Percentiles rank a stretch among this genome's conserved stretches.
Evolutionary conservation across 2,797 vertebrate genomes (phyloP).

Genomic region (Diplodus sargus): DNA sequence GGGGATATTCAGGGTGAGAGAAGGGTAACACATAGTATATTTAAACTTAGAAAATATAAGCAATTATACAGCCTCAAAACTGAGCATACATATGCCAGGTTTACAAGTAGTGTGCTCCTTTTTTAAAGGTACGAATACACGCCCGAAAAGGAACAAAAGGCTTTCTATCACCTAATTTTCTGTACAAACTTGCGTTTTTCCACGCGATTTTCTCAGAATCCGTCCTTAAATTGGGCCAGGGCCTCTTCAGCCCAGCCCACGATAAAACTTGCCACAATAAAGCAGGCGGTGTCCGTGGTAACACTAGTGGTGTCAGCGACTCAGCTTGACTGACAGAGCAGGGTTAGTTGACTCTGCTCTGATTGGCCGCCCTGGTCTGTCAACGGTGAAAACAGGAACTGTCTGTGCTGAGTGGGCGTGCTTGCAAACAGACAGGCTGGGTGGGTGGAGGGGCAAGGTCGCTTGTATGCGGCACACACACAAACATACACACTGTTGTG

Average conservation of each 20-base stretch:
- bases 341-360: slow-evolving; percentile 72
- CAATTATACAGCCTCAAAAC: not conserved
- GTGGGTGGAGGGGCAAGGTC: slow-evolving; percentile 81
- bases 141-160: not conserved
- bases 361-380: slow-evolving; percentile 81
- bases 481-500: slow-evolving; percentile 60
- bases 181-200: slow-evolving; percentile 5
- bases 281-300: slow-evolving; percentile 78
- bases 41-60: slow-evolving; percentile 14
- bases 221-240: slow-evolving; percentile 41
- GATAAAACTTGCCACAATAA: slow-evolving; percentile 66
- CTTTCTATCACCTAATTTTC: not conserved
- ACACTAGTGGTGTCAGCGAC: slow-evolving; percentile 74
- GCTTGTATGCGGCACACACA: slow-evolving; percentile 44
- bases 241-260: slow-evolving; percentile 41
- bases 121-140: not conserved
- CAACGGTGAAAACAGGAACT: slow-evolving; percentile 88
- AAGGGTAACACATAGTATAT: not conserved
- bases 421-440: slow-evolving; percentile 81
- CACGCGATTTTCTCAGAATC: slow-evolving; percentile 32
- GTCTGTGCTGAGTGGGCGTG: slow-evolving; percentile 83
- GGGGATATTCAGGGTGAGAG: slow-evolving; percentile 1
- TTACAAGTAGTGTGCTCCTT: not conserved
- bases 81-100: not conserved
- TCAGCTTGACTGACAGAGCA: slow-evolving; percentile 71